Evolutionary conservation across 2,888 invertebrate genomes (phyloP), one percentile per base, ranked within the genome.

Genomic region (Halictus quadricinctus): DNA sequence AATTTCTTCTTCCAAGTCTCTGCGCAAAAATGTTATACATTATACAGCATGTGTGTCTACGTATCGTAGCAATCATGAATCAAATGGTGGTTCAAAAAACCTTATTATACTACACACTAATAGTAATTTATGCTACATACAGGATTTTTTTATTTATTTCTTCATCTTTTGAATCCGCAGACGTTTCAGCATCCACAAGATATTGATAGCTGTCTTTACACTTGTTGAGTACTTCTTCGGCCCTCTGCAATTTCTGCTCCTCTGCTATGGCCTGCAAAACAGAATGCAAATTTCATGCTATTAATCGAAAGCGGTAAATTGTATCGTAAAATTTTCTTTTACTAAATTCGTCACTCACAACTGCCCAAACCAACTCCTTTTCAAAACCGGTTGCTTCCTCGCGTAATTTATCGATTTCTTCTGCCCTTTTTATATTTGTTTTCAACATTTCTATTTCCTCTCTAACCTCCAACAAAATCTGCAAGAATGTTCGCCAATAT

Each of bases 361-460:
- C 76, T 21, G 93, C 92, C 96, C 96, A 96, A 43, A 95, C 95
- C 84, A 96, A 95, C 93, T 97, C 97, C 86, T 95, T 95, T 88
- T 96, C 95, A 12, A 96, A 91, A 0, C 93, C 88, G 70, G 94
- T 93, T 72, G 95, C 94, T 86, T 95, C 95, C 5, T 94, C 92
- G 80, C 95, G 95, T 21, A 95, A 94, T 74, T 95, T 95, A 80
- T 96, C 96, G 0, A 96, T 94, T 0, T 96, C 96, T 84, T 95
- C 95, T 64, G 96, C 92, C 76, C 95, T 95, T 64, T 96, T 95
- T 88, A 96, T 95, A 83, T 95, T 96, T 1, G 95, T 94, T 86
- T 96, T 95, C 93, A 96, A 95, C 73, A 95, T 95, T 60, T 95
- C 93, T 48, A 95, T 95, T 83, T 96, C 95, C 84, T 95, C 95